Evolutionary conservation across 2,113 vertebrate species (phyloP).

Genomic region (Emydocephalus ijimae): DNA sequence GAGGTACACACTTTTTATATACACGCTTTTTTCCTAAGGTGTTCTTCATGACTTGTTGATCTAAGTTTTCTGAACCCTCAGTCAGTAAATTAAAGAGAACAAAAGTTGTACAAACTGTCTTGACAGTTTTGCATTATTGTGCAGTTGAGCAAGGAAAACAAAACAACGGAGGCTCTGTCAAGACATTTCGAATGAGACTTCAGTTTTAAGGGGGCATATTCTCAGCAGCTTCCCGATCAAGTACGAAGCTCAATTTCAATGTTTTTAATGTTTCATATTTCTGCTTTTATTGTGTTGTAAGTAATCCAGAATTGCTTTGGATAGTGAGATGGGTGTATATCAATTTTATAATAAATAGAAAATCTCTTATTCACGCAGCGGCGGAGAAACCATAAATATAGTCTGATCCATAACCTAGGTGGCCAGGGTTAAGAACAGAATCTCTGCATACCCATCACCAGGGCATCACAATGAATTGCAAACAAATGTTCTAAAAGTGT

Average conservation of each 20-base stretch:
- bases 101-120: conserved; percentile 16
- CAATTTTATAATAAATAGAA: neutral
- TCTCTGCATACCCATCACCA: neutral
- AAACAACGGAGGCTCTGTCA: neutral
- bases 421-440: neutral
- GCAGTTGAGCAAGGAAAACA: neutral
- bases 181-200: neutral
- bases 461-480: neutral
- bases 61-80: conserved; percentile 16
- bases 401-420: conserved; percentile 3
- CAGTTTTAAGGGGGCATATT: neutral
- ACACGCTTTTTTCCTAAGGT: neutral
- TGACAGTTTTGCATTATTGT: neutral
- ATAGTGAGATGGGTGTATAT: neutral
- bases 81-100: conserved; percentile 25
- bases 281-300: neutral
- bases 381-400: neutral
- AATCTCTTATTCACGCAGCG: neutral
- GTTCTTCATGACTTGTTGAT: conserved; percentile 25
- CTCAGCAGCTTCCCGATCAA: neutral
- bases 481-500: neutral
- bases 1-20: neutral
- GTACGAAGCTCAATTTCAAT: neutral
- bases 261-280: too few species aligned
- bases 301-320: neutral